A percentile compares a stretch with the other conserved stretches of the same genome.
These are phyloP conservation scores for Drosophila borealis DNA, from an alignment of 2,888 invertebrate species.

Conservation along the genomic window DNA sequence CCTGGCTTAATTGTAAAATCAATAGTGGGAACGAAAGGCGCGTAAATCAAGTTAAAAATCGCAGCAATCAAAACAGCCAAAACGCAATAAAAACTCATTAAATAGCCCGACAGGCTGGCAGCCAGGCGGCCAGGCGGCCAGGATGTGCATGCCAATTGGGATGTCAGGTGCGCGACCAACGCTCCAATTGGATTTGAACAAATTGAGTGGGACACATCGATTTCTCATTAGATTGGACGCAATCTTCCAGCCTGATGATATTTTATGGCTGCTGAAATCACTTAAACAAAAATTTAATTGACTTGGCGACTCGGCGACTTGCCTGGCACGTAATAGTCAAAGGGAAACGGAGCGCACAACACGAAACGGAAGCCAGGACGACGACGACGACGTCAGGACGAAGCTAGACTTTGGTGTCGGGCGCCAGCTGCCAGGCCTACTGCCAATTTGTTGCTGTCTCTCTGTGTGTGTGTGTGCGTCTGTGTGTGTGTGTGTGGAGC, in stretches of 20 bases:
- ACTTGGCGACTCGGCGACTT: conserved; percentile 51
- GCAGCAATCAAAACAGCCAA: conserved; percentile 78
- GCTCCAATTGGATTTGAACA: conserved; percentile 71
- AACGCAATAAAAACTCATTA: conserved; percentile 81
- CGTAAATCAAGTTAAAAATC: conserved; percentile 81
- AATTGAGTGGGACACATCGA: conserved; percentile 76
- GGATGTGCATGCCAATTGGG: conserved; percentile 56
- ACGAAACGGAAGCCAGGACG: conserved; percentile 66
- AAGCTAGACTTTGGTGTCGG: conserved; percentile 4
- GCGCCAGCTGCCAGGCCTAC: conserved; percentile 21
- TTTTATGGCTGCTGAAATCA: conserved; percentile 76
- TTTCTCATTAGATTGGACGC: conserved; percentile 69
- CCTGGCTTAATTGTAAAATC: conserved; percentile 78
- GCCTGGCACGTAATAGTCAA: conserved; percentile 42
- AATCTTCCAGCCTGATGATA: conserved; percentile 54
- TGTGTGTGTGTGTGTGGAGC: conserved; percentile 49
- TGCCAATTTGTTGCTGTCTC: conserved; percentile 5
- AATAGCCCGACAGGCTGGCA: conserved; percentile 52
- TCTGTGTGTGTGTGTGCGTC: too few relatives aligned
- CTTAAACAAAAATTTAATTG: conserved; percentile 78
- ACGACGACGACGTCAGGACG: conserved; percentile 20
- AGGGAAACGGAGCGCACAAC: conserved; percentile 59
- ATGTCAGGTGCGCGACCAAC: conserved; percentile 38
- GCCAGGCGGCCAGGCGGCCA: conserved; percentile 28
- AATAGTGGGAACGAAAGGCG: conserved; percentile 65